A percentile compares a stretch with the other conserved stretches of the same genome.
Conservation (phyloP, 2,797 vertebrate species). For the Sciurus vulgaris region DNA sequence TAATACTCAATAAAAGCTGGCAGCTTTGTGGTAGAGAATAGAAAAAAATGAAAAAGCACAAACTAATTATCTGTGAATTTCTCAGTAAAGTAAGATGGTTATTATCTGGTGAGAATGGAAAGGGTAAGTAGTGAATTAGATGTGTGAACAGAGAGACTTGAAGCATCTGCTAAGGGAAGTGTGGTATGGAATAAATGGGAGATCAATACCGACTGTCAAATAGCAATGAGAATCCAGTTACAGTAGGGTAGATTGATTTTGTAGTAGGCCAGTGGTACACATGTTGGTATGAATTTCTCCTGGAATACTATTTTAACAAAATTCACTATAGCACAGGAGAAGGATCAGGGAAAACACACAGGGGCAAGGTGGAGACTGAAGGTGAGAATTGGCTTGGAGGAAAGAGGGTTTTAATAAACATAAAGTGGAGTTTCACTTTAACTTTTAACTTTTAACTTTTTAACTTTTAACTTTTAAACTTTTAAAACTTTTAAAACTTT, state of each 20-base stretch:
- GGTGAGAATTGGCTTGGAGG: not conserved
- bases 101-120: constrained; percentile 77
- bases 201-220: constrained; percentile 65
- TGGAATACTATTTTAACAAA: constrained; percentile 52
- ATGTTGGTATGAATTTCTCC: not conserved
- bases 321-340: constrained; percentile 21
- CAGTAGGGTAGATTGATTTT: constrained; percentile 33
- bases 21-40: constrained; percentile 48
- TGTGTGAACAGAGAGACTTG: constrained; percentile 65
- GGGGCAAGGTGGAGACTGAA: not conserved
- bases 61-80: constrained; percentile 57
- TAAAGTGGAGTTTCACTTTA: not conserved
- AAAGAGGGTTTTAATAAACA: constrained; percentile 7
- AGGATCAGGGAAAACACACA: not conserved
- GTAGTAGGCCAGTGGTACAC: not conserved
- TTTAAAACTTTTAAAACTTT: no score
- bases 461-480: no score
- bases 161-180: constrained; percentile 67
- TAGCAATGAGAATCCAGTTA: constrained; percentile 40
- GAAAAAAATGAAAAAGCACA: constrained; percentile 38
- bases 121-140: constrained; percentile 69
- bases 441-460: no score
- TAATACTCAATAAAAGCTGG: constrained; percentile 32
- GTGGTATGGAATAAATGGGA: constrained; percentile 68
- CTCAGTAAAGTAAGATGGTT: constrained; percentile 47